Base-by-base conservation (phyloP, 64 coral and sea anemone species). In the Montipora foliosa region DNA sequence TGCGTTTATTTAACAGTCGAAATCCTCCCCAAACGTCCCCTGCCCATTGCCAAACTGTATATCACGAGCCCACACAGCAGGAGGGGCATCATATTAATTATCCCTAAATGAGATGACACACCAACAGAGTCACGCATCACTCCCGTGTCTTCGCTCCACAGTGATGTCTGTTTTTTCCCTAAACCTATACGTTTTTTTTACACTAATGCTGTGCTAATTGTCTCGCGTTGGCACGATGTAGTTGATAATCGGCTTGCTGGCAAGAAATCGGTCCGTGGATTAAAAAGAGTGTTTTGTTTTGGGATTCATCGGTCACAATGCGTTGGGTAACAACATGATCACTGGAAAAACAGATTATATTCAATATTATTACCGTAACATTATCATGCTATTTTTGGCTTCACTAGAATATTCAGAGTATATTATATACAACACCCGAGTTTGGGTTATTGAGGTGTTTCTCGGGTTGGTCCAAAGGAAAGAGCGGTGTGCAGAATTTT, bases 181-280 rank as follows among this genome's bases (percentile, higher is more conserved):
- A 50, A 72, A 86, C 68, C 82, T 86, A 14, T 21, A 19, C 82
- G 8, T 86, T 71, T 37, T 49, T 51, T 72, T 71, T 3, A 21
- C n/a, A 64, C 68, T 86, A 50, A 86, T 71, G 21, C 66, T 47
- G 45, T 70, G 82, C 64, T 86, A 86, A 70, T 86, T 86, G 66
- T 86, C 82, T 50, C 46, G 16, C 13, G 82, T 71, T 71, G 45
- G 64, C 67, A 49, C n/a, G 50, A 72, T 17, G 8, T 9, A 24
- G 44, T 71, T 71, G 14, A 12, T 20, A 71, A 86, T 69, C 82
- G n/a, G 82, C 66, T 71, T 69, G 82, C 6, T 66, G 60, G 17
- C 45, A 13, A 86, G 4, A 70, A 45, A 20, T 49, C 76, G 76
- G 76, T 78, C 76, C 52, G 76, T 37, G 16, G 76, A 78, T 78